A percentile compares a stretch with the other conserved stretches of the same genome.
Conservation (phyloP, 2,797 vertebrate genomes). For the Sebastes diaconus region DNA sequence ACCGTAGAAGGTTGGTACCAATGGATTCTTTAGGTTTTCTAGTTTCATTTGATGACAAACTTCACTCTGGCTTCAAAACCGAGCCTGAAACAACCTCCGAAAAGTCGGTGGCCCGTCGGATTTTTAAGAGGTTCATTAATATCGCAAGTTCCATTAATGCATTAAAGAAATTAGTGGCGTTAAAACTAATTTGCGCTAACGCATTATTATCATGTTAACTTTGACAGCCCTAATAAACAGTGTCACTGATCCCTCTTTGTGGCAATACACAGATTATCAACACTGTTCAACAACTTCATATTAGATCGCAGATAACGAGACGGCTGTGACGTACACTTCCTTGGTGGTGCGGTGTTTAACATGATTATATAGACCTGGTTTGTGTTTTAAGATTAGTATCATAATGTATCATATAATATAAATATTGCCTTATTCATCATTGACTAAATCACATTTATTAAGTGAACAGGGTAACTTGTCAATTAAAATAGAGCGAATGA, state of each 20-base stretch:
- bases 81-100: too few species aligned
- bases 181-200: too few species aligned
- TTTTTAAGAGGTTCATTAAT: too few species aligned
- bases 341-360: not conserved
- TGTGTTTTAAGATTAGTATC: not conserved
- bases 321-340: not conserved
- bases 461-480: rapidly evolving
- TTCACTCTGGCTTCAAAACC: too few species aligned
- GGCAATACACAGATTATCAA: not conserved
- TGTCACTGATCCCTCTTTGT: not conserved
- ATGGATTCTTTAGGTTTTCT: too few species aligned
- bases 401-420: not conserved
- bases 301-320: not conserved
- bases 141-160: too few species aligned
- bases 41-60: too few species aligned
- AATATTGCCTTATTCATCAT: not conserved
- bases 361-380: not conserved
- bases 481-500: not conserved
- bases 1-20: too few species aligned
- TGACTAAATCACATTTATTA: not conserved
- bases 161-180: too few species aligned
- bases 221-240: not conserved
- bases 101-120: rapidly evolving
- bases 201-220: too few species aligned
- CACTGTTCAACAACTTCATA: not conserved